phyloP scores from a whole-genome alignment of 2,888 invertebrate species.

The Oeneis ivallda region DNA sequence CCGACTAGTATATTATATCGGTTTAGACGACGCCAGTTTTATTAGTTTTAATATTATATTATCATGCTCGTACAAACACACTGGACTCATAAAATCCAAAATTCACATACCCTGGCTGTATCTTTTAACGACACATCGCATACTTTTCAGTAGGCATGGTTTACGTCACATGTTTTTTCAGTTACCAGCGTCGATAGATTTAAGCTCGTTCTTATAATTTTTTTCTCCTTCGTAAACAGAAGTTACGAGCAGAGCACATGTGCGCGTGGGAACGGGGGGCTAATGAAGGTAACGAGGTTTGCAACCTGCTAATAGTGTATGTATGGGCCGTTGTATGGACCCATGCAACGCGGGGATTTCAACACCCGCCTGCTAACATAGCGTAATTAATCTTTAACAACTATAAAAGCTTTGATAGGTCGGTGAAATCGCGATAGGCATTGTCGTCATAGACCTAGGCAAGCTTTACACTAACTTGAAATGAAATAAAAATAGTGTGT shows the following conservation, averaged over 20 bases:
- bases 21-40: too few relatives aligned
- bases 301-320: conserved; percentile 64
- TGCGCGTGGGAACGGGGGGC: conserved; percentile 64
- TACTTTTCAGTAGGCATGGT: conserved; percentile 7
- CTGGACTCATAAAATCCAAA: conserved; percentile 1
- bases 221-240: conserved; percentile 59
- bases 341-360: conserved; percentile 29
- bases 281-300: conserved; percentile 68
- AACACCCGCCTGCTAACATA: conserved; percentile 8
- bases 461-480: neutral
- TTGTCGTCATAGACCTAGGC: neutral
- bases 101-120: conserved; percentile 5
- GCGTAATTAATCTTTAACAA: conserved; percentile 3
- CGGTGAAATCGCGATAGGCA: neutral
- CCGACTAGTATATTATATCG: too few relatives aligned
- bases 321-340: conserved; percentile 46
- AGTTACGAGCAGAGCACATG: conserved; percentile 53
- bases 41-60: too few relatives aligned
- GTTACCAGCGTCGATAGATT: conserved; percentile 58
- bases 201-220: conserved; percentile 53
- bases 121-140: neutral
- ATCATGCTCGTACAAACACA: neutral
- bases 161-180: conserved; percentile 28
- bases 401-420: neutral
- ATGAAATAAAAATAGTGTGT: too few relatives aligned